Conservation (phyloP, 2,888 invertebrate genomes). For the Pseudoips prasinana region DNA sequence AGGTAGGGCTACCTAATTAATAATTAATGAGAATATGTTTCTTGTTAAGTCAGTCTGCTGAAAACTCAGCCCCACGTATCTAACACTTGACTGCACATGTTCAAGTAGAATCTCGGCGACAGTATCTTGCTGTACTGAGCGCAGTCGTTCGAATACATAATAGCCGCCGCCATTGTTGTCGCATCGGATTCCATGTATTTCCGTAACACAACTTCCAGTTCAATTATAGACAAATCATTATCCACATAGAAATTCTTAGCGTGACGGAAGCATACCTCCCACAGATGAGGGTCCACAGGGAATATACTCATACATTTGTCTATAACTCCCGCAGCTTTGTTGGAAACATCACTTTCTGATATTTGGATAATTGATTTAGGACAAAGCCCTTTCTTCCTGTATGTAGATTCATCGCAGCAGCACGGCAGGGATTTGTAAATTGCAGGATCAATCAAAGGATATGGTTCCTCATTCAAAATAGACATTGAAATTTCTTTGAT, state of each 20-base stretch:
- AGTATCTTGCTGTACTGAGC: slow-evolving; percentile 69
- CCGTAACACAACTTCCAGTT: slow-evolving; percentile 78
- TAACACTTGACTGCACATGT: slow-evolving; percentile 71
- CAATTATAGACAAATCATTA: slow-evolving; percentile 63
- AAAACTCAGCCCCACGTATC: slow-evolving; percentile 72
- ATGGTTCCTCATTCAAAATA: slow-evolving; percentile 63
- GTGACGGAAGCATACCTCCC: slow-evolving; percentile 67
- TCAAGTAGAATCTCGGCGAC: slow-evolving; percentile 70
- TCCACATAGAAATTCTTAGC: slow-evolving; percentile 67
- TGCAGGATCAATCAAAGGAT: slow-evolving; percentile 48
- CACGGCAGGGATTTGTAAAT: slow-evolving; percentile 57
- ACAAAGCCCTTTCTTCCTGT: slow-evolving; percentile 34
- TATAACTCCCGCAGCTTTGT: slow-evolving; percentile 57
- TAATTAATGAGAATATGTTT: too few relatives aligned
- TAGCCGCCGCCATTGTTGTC: slow-evolving; percentile 69
- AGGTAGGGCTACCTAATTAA: too few relatives aligned
- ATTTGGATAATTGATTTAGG: slow-evolving; percentile 25
- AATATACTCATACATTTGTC: slow-evolving; percentile 68
- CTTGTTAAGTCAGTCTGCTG: too few relatives aligned
- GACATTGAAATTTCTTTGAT: slow-evolving; percentile 66
- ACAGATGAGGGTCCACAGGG: slow-evolving; percentile 59
- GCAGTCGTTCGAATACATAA: slow-evolving; percentile 74
- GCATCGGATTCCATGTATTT: slow-evolving; percentile 78
- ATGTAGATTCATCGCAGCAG: slow-evolving; percentile 62
- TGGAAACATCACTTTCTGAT: slow-evolving; percentile 45